Base-by-base conservation (phyloP, 2,888 invertebrate genomes). In the Diarsia mendica region DNA sequence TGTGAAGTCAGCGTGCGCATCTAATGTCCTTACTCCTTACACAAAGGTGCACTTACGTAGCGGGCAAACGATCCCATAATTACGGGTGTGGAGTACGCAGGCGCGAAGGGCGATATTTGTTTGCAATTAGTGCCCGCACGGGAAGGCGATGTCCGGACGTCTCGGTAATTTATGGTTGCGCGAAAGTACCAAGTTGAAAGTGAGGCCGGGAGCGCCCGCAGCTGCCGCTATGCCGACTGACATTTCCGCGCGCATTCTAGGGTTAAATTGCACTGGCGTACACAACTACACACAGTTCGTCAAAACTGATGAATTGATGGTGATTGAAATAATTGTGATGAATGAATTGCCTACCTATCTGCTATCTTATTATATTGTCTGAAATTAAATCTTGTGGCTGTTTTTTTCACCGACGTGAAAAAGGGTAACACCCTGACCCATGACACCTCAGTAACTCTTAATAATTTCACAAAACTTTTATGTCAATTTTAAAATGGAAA, bases 61-160 rank as follows among this genome's bases (percentile, higher is more conserved):
- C 85, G 81, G 83, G 86, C 85, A 87, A 89, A 86, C 88, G 90
- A 90, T 91, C 87, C 84, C 88, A 86, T 92, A 94, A 93, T 94
- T 92, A 90, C 89, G 80, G 90, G 90, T 90, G 89, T 87, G 76
- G 84, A 82, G 88, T 85, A 70, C 86, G 90, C 89, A 90, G 90
- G 92, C 91, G 91, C 91, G 90, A 93, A 92, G 93, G 93, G 92
- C 90, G 92, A 93, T 94, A 94, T 94, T 94, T 94, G 94, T 92
- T 91, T 89, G 93, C 93, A 94, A 94, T 94, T 94, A 93, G 91
- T 88, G 89, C 93, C 90, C 92, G 92, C 91, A 92, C 91, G 92
- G 93, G 91, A 92, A 93, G 90, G 89, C 91, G 89, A 86, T 90
- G 91, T 91, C 91, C 89, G 91, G 88, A 88, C 91, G 90, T 89